Percentiles rank a stretch among this genome's conserved stretches.
These are phyloP conservation scores for Sinohyriopsis cumingii DNA, from an alignment of 2,888 invertebrate genomes.

Conservation along the genomic window DNA sequence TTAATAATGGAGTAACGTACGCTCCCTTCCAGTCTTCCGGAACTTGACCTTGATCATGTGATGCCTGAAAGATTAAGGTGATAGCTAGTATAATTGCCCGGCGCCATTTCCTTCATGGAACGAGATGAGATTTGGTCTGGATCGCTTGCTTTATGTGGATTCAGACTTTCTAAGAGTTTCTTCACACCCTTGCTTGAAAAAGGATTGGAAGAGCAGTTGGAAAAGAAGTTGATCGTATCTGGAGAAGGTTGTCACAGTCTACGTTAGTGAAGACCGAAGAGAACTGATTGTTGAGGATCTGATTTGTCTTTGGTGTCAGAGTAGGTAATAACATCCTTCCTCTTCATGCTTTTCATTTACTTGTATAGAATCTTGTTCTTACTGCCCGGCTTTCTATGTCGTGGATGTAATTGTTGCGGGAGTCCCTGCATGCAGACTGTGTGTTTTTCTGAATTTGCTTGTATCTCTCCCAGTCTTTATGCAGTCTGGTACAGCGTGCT, in stretches of 20 bases:
- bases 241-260: no score
- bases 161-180: constrained; percentile 11
- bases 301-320: constrained; percentile 2
- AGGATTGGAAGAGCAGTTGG: background rate
- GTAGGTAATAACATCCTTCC: background rate
- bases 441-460: background rate
- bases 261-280: no score
- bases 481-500: background rate
- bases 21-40: constrained; percentile 30
- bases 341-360: background rate
- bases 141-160: constrained; percentile 22
- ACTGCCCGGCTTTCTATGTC: background rate
- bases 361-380: background rate
- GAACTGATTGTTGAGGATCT: constrained; percentile 4
- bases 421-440: background rate
- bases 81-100: constrained; percentile 13
- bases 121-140: constrained; percentile 16
- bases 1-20: constrained; percentile 26
- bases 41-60: constrained; percentile 11
- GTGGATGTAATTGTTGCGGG: background rate
- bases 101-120: constrained; percentile 17
- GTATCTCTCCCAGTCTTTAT: background rate
- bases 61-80: constrained; percentile 19
- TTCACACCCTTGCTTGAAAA: background rate
- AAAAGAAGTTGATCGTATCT: no score